Conservation (phyloP, 2,797 vertebrate genomes). For the Columba guinea region DNA sequence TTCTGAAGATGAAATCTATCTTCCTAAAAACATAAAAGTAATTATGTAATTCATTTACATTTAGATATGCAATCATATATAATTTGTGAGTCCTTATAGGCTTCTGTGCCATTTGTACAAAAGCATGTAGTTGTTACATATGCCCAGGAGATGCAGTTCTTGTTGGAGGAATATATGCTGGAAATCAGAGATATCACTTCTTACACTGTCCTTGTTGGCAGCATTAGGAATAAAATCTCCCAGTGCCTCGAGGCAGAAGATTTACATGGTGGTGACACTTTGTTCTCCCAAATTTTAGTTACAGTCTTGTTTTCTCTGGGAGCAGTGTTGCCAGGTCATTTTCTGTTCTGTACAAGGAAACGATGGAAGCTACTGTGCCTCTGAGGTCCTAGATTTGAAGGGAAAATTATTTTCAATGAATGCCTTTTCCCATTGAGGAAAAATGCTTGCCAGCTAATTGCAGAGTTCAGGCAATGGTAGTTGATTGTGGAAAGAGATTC, state of each 20-base stretch:
- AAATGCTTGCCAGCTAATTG: neutral
- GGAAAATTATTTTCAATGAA: neutral
- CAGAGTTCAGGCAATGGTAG: neutral
- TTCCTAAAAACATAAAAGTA: neutral
- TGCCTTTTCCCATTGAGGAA: neutral
- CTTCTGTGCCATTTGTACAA: neutral
- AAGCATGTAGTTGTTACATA: neutral
- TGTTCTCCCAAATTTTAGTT: neutral
- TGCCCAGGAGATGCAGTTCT: neutral
- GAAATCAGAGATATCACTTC: neutral
- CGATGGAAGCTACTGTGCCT: neutral
- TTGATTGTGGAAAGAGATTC: neutral
- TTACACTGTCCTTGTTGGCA: conserved; percentile 8
- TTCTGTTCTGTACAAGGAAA: neutral
- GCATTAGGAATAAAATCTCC: conserved; percentile 33
- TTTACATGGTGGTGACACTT: conserved; percentile 41
- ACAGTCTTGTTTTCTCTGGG: neutral
- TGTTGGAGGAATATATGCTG: neutral
- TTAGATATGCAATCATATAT: conserved; percentile 19
- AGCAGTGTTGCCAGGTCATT: neutral
- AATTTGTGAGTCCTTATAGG: conserved; percentile 23
- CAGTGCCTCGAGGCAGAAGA: conserved; percentile 9
- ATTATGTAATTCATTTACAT: conserved; percentile 57
- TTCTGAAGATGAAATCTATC: conserved; percentile 18
- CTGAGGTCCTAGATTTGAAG: neutral